Base-by-base conservation (phyloP, 2,888 invertebrate species). In the Drosophila stalkeri region DNA sequence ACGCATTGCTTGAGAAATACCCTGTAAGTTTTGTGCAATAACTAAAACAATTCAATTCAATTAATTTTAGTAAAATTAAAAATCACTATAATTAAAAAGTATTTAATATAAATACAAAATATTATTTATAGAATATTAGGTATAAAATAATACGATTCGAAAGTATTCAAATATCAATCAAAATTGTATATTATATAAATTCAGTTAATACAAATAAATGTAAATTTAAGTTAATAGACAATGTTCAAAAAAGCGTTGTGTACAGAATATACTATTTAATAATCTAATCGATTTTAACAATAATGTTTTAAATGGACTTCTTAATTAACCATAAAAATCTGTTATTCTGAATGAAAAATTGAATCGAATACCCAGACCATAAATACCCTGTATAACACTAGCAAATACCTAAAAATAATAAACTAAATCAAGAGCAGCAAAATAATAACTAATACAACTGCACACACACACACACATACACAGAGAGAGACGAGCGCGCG, bases 361-460 rank as follows among this genome's bases (percentile, higher is more conserved):
- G 3, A 16, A 27, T 3, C n/a, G 3, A 47, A 27, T 16, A n/a
- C 27, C 5, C 11, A 5, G 12, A 20, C 16, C 11, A 39, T 14
- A 3, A 56, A 64, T 71, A 65, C 64, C 52, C 63, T 57, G 55
- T 59, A 49, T 44, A 68, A 44, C 56, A 61, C 47, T 46, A 66
- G 46, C 18, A 57, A 65, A 37, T 41, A 35, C 20, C 51, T n/a
- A 9, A 54, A 33, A 61, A 57, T 57, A 74, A 76, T 64, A 66
- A 72, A 69, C 68, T 60, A 74, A 79, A 74, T 79, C 70, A 72
- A 81, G 75, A 73, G 70, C 60, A 62, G n/a, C 46, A 37, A 39
- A 57, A 49, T 14, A 60, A 9, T 5, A 51, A 35, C 16, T 20
- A 14, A 31, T n/a, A 31, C 31, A 49, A 47, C 54, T 35, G 16